Evolutionary conservation across 2,888 invertebrate genomes (phyloP).

Genomic region (Orthonychiurus folsomi): DNA sequence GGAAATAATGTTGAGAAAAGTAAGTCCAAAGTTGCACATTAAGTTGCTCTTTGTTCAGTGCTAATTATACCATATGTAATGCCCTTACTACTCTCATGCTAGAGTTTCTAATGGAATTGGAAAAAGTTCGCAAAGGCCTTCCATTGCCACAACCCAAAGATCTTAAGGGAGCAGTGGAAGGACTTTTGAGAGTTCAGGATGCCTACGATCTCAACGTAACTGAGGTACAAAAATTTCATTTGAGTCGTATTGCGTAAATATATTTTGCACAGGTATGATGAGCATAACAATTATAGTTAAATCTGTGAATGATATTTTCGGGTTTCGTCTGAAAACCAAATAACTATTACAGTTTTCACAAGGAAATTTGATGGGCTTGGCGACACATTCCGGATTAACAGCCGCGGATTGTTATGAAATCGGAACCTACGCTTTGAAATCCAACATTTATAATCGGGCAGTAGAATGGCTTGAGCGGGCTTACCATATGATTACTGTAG

Average conservation of each 20-base stretch:
- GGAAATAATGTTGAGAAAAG: conserved; percentile 32
- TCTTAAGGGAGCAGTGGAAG: conserved; percentile 42
- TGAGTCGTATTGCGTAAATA: too few species aligned
- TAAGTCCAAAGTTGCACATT: conserved; percentile 12
- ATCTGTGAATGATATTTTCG: background rate
- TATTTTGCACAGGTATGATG: background rate
- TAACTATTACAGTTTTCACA: conserved; percentile 29
- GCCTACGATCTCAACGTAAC: conserved; percentile 41
- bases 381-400: conserved; percentile 34
- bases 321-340: background rate
- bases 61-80: too few species aligned
- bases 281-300: background rate
- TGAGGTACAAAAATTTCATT: conserved; percentile 32
- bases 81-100: too few species aligned
- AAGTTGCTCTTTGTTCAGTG: background rate
- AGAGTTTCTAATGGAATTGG: conserved; percentile 34
- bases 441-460: conserved; percentile 42
- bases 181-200: conserved; percentile 41
- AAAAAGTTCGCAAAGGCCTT: conserved; percentile 33
- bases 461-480: conserved; percentile 44
- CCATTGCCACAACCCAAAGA: conserved; percentile 41
- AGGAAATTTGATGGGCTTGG: conserved; percentile 29
- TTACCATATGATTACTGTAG: conserved; percentile 40
- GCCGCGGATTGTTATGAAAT: conserved; percentile 44
- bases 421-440: conserved; percentile 43